Conservation (phyloP, 2,113 vertebrate species). For the Pycnonotus jocosus region DNA sequence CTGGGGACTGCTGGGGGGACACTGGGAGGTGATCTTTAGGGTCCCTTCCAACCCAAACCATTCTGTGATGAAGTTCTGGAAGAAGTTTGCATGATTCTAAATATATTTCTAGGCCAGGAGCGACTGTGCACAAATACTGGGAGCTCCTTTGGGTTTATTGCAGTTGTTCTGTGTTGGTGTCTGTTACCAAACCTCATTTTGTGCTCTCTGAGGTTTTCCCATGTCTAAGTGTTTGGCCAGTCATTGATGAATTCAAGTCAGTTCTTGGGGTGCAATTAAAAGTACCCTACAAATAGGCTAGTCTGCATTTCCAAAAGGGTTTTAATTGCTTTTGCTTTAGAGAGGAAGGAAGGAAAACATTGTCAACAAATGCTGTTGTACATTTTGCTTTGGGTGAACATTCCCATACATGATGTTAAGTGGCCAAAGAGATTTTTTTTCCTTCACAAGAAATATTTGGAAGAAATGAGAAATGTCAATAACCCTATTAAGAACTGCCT, state of each 20-base stretch:
- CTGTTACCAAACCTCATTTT: background rate
- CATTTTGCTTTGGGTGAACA: background rate
- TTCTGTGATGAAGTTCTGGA: background rate
- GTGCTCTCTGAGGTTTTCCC: background rate
- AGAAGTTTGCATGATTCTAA: background rate
- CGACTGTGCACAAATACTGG: background rate
- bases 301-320: background rate
- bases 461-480: background rate
- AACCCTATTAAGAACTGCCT: background rate
- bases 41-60: background rate
- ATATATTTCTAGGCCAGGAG: background rate
- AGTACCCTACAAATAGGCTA: background rate
- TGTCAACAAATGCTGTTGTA: background rate
- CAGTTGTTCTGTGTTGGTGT: background rate
- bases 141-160: background rate
- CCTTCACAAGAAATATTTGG: background rate
- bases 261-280: background rate
- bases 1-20: background rate
- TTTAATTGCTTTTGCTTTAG: background rate
- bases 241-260: background rate
- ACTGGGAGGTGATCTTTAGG: background rate
- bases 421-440: background rate
- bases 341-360: background rate
- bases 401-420: fast-evolving
- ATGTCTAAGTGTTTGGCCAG: background rate